Base-by-base conservation (phyloP, 2,797 vertebrate species). In the Astyanax mexicanus region DNA sequence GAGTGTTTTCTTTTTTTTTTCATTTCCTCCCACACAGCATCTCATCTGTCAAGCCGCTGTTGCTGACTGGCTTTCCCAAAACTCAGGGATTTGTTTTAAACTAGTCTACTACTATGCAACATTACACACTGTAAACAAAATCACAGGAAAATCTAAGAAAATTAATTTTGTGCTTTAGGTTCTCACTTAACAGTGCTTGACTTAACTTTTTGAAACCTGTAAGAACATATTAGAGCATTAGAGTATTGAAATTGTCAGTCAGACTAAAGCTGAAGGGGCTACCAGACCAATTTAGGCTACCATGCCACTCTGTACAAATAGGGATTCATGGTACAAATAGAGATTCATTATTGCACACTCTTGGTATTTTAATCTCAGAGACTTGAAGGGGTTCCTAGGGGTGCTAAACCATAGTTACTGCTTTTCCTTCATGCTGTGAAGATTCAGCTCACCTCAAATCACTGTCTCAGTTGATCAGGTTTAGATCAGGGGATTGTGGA, bases 1-100 rank as follows among this genome's bases (percentile, higher is more conserved):
- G 32, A 51, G 42, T 49, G 64, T 55, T 25, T 4, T 4, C 25
- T 61, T 67, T 68, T 78, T 49, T 64, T 55, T 25, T 4, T 4
- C 25, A 61, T 67, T 68, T 78, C 68, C 64, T 68, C 38, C 19
- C 25, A 32, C 8, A n/a, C 40, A 47, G 72, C 37, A 51, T 58
- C 40, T 66, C 75, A 67, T 72, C 19, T 62, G 64, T 73, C 64
- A 73, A 67, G n/a, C n/a, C n/a, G 78, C 62, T 74, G 3, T 27
- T 54, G 64, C 77, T 74, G 77, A 74, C 71, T 27, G 13, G 9
- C 65, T 54, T 38, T 40, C 55, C 51, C 19, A 47, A 69, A 52
- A 17, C 54, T 4, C 7, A 11, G 4, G 15, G 52, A 47, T 32
- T 42, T 51, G 0, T 27, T 49, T 54, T 44, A 52, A 78, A 69